phyloP scores from a whole-genome alignment of 2,888 invertebrate species.

The Ariolimax columbianus region DNA sequence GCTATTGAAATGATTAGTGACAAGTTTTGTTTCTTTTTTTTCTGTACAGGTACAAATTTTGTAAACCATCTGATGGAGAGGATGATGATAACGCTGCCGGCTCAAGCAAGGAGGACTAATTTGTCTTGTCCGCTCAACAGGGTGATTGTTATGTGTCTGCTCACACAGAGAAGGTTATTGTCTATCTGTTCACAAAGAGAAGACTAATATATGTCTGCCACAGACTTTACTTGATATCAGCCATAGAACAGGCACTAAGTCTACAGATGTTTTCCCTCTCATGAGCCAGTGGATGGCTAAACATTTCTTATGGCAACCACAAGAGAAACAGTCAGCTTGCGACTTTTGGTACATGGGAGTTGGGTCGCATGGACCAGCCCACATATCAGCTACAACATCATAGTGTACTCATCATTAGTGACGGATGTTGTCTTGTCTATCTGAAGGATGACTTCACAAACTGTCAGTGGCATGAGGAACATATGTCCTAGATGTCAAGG shows the following conservation, averaged over 20 bases:
- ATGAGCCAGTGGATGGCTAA: not conserved
- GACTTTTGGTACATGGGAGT: not conserved
- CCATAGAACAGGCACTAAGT: too few relatives aligned
- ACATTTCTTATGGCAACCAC: not conserved
- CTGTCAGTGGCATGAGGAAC: too few relatives aligned
- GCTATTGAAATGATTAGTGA: too few relatives aligned
- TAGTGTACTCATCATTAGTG: not conserved
- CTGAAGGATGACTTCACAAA: too few relatives aligned
- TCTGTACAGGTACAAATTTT: constrained; percentile 88
- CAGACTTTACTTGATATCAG: too few relatives aligned
- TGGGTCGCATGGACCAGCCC: not conserved
- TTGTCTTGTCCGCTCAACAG: too few relatives aligned
- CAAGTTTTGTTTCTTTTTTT: not conserved
- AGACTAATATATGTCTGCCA: too few relatives aligned
- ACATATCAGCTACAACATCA: not conserved
- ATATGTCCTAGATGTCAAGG: too few relatives aligned
- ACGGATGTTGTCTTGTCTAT: too few relatives aligned
- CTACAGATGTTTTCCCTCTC: too few relatives aligned
- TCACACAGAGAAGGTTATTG: not conserved
- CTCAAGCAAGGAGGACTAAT: constrained; percentile 4
- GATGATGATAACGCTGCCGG: constrained; percentile 51
- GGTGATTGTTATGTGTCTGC: too few relatives aligned
- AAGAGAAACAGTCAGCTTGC: not conserved
- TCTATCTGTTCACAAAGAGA: not conserved
- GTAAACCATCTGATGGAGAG: constrained; percentile 85